Conservation (phyloP, 2,888 invertebrate species). For the Lepidocyrtinus sp. region DNA sequence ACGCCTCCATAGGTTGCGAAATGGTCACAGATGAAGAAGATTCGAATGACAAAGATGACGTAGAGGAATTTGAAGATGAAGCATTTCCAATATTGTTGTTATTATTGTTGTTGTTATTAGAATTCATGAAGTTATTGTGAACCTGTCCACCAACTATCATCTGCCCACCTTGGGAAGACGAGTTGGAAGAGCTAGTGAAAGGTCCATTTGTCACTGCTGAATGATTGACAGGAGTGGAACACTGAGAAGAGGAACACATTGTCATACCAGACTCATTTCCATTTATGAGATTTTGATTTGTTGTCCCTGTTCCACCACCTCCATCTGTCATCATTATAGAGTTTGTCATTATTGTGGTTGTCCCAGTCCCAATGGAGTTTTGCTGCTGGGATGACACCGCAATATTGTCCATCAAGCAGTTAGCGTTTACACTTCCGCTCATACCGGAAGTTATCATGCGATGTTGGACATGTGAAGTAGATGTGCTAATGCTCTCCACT, state of each 20-base stretch:
- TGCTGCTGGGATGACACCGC: too few relatives aligned
- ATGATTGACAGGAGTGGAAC: constrained; percentile 46
- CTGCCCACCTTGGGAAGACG: constrained; percentile 3
- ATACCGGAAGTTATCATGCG: too few relatives aligned
- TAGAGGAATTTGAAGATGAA: constrained; percentile 33
- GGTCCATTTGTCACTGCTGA: neutral
- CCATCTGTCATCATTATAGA: constrained; percentile 20
- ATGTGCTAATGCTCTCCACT: constrained; percentile 34
- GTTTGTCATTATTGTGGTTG: constrained; percentile 28
- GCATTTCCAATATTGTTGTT: constrained; percentile 34
- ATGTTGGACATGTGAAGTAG: too few relatives aligned
- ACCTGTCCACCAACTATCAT: constrained; percentile 27
- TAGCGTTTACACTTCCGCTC: too few relatives aligned
- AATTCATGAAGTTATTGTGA: constrained; percentile 40
- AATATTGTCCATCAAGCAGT: too few relatives aligned
- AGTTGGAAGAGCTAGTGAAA: neutral
- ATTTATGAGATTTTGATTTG: constrained; percentile 40
- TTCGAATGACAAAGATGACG: constrained; percentile 31
- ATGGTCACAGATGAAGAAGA: constrained; percentile 25
- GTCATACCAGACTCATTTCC: constrained; percentile 49
- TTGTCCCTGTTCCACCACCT: constrained; percentile 6
- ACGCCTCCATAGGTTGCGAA: constrained; percentile 68
- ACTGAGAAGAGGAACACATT: constrained; percentile 49
- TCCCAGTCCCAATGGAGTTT: constrained; percentile 24
- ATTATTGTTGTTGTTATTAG: constrained; percentile 37